Conservation (phyloP, 2,113 vertebrate species). For the Pomatostomus ruficeps region DNA sequence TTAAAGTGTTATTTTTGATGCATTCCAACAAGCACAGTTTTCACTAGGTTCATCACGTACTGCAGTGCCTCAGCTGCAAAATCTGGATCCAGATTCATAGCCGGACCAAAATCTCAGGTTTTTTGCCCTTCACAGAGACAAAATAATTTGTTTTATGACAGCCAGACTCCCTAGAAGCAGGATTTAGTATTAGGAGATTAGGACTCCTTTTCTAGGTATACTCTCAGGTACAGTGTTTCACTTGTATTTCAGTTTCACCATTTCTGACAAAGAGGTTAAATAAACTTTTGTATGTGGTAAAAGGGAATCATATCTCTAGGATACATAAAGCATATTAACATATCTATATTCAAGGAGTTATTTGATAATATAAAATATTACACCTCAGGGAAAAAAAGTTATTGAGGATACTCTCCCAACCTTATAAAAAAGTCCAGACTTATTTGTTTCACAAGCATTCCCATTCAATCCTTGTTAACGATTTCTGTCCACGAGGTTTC, state of each 20-base stretch:
- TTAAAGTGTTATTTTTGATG: neutral
- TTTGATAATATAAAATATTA: neutral
- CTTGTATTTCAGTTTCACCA: neutral
- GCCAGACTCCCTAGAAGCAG: neutral
- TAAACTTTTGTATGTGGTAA: neutral
- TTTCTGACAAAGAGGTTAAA: neutral
- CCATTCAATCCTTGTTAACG: neutral
- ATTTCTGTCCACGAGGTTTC: accelerated
- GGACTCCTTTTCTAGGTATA: neutral
- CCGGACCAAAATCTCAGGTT: neutral
- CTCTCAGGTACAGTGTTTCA: neutral
- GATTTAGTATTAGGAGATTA: neutral
- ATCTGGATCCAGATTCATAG: neutral
- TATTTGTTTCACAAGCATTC: neutral
- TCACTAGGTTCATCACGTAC: neutral
- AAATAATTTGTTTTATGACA: neutral
- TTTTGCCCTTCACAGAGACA: neutral
- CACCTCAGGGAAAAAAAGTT: neutral
- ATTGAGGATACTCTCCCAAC: neutral
- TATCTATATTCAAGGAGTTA: neutral
- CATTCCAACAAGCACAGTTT: neutral
- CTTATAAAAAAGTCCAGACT: neutral
- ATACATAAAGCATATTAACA: neutral
- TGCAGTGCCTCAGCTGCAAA: neutral
- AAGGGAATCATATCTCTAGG: neutral